Conservation (phyloP, 2,113 vertebrate species). For the Pandion haliaetus region DNA sequence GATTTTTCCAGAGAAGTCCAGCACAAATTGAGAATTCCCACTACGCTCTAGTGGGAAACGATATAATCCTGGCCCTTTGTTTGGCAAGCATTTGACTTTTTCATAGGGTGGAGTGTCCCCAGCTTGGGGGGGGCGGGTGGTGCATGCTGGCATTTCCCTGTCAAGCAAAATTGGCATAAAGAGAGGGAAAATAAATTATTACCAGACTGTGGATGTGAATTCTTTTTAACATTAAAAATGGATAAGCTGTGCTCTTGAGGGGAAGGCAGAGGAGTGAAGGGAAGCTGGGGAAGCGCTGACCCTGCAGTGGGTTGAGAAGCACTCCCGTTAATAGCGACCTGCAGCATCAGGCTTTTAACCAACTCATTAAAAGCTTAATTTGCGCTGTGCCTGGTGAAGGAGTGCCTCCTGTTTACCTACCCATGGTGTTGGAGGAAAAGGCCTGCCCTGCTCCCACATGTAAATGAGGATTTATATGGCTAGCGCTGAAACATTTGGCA, state of each 20-base stretch:
- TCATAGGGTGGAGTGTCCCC: background rate
- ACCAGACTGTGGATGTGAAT: background rate
- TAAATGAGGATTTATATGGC: background rate
- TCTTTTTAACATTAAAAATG: background rate
- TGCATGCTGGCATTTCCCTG: background rate
- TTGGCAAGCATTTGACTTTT: background rate
- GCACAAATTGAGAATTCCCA: background rate
- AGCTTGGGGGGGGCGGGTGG: fast-evolving
- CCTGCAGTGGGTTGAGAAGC: background rate
- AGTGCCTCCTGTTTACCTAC: background rate
- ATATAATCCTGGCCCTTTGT: background rate
- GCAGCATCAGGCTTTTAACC: background rate
- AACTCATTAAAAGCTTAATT: background rate
- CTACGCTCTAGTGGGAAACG: fast-evolving
- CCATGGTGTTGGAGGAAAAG: background rate
- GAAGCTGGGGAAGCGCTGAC: background rate
- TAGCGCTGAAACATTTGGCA: background rate
- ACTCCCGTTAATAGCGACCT: background rate
- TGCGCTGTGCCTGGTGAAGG: background rate
- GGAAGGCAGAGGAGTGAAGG: background rate
- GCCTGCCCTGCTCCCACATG: background rate
- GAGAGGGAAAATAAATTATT: background rate
- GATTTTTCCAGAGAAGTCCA: background rate
- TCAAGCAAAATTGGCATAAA: fast-evolving
- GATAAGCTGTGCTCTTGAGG: background rate